A percentile compares a stretch with the other conserved stretches of the same genome.
These are phyloP conservation scores for Microplitis mediator DNA, from an alignment of 1,140 invertebrate genomes.

Conservation along the genomic window DNA sequence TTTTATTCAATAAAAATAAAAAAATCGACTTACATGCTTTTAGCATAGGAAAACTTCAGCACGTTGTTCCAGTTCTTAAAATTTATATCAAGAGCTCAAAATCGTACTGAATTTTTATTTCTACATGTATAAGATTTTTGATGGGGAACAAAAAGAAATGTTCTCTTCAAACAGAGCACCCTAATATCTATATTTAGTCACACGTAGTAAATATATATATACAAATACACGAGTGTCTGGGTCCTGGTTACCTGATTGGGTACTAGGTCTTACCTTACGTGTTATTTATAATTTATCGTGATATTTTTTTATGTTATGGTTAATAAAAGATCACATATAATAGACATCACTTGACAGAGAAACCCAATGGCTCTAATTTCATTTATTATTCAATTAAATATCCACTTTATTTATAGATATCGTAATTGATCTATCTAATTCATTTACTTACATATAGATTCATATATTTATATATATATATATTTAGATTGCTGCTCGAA, in stretches of 20 bases:
- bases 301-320: slow-evolving; percentile 19
- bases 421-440: not conserved
- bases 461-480: not conserved
- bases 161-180: too few relatives aligned
- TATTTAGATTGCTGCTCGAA: not conserved
- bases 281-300: not conserved
- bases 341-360: slow-evolving; percentile 20
- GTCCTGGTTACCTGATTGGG: not conserved
- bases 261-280: not conserved
- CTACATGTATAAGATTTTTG: too few relatives aligned
- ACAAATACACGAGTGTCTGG: too few relatives aligned
- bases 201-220: too few relatives aligned
- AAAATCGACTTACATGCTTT: too few relatives aligned
- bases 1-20: too few relatives aligned
- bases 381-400: slow-evolving; percentile 6
- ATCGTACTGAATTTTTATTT: too few relatives aligned
- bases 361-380: slow-evolving; percentile 6
- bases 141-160: too few relatives aligned
- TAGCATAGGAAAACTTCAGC: too few relatives aligned
- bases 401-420: not conserved
- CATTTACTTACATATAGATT: not conserved
- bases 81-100: too few relatives aligned
- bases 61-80: too few relatives aligned
- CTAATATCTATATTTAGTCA: too few relatives aligned
- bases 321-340: slow-evolving; percentile 23